Conservation (phyloP, 2,797 vertebrate species). For the Crocidura indochinensis region DNA sequence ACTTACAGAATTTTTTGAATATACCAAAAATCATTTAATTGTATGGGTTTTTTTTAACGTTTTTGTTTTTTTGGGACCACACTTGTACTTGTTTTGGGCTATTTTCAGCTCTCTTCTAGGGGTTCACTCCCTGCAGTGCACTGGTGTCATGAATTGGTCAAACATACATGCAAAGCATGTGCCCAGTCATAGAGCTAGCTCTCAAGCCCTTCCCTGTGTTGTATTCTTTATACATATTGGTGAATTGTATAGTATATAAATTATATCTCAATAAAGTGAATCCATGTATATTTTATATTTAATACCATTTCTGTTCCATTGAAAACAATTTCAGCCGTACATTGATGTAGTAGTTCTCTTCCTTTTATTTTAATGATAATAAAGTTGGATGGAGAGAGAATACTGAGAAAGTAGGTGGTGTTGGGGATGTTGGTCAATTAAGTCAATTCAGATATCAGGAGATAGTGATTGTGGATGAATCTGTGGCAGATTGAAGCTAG, state of each 20-base stretch:
- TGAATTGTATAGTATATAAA: neutral
- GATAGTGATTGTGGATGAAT: neutral
- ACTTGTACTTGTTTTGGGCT: too few species aligned
- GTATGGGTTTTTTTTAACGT: neutral
- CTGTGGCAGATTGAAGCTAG: neutral
- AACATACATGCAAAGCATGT: too few species aligned
- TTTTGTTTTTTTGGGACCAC: too few species aligned
- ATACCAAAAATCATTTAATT: conserved; percentile 8
- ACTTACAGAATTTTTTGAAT: conserved; percentile 1
- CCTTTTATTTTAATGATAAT: neutral
- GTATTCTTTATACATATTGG: neutral
- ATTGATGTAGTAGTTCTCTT: neutral
- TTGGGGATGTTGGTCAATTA: neutral
- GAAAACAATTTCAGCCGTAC: neutral
- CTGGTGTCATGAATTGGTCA: too few species aligned
- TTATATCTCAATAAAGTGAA: neutral
- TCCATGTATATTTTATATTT: neutral
- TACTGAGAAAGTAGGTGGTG: neutral
- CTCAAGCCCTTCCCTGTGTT: too few species aligned
- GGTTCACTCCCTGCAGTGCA: too few species aligned
- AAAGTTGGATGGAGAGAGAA: conserved; percentile 14
- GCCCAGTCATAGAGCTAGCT: too few species aligned
- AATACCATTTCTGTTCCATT: neutral
- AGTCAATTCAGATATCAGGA: neutral
- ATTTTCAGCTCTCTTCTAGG: too few species aligned